Base-by-base conservation (phyloP, 2,113 vertebrate species). In the Alligator sinensis region DNA sequence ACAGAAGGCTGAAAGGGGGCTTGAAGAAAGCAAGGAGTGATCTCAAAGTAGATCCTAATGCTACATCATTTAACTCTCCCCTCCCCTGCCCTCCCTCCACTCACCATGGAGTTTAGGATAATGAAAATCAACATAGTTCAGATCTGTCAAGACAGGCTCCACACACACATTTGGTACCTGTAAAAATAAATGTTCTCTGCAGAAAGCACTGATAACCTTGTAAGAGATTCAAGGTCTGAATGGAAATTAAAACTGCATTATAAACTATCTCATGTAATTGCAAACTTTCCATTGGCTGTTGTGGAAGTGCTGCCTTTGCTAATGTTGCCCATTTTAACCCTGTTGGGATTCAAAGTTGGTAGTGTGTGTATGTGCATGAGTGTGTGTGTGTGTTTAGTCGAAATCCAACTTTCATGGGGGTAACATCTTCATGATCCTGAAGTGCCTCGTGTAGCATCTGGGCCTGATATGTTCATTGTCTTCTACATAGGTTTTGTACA, bases 181-280 rank as follows among this genome's bases (percentile, higher is more conserved):
- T 81, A 77, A 80, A n/a, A 86, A 64, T 6, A 70, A 83, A 21
- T 0, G 1, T 54, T 54, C 75, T 63, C 28, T 92, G 38, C 34
- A 80, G 86, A 92, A 94, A 88, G 88, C 66, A 28, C 77, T 34
- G 34, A n/a, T 68, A 62, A 86, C 91, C 90, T 93, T 92, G 54
- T 85, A 84, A 72, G 80, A n/a, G 77, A 57, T 34, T 88, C 84
- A 77, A 81, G 95, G 91, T 78, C 94, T 81, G 80, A 92, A 91
- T 86, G 84, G 76, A 80, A 93, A 82, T 77, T 84, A 15, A 7
- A 91, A 81, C 34, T 90, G 47, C 22, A 1, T 57, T 25, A 24
- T 79, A 86, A 18, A 30, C 59, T 79, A 1, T 2, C 13, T 78
- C 47, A 89, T 84, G 59, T 81, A 80, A 54, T 76, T 94, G 60